phyloP scores from a whole-genome alignment of 2,797 vertebrate genomes.

The Avahi laniger region DNA sequence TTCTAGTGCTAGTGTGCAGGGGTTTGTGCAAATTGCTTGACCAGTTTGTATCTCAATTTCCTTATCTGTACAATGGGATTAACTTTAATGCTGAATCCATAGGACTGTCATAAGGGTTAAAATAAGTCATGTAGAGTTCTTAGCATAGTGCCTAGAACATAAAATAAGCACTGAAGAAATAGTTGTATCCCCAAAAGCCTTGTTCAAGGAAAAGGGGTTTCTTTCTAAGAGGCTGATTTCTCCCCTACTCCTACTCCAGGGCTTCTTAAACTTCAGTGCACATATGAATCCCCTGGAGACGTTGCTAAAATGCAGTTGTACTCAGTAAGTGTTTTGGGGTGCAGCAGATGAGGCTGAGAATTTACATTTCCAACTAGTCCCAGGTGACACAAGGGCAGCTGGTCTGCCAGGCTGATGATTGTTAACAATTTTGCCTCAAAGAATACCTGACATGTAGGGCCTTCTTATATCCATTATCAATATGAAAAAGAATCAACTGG shows the following conservation, averaged over 20 bases:
- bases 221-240: not conserved
- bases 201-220: not conserved
- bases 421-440: not conserved
- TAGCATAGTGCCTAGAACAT: not conserved
- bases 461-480: not conserved
- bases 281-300: not conserved
- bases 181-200: not conserved
- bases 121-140: not conserved
- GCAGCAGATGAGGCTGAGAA: not conserved
- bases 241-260: not conserved
- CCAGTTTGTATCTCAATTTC: not conserved
- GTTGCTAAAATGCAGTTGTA: not conserved
- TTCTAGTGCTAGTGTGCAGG: not conserved
- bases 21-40: not conserved
- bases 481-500: conserved; percentile 4
- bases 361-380: not conserved
- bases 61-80: not conserved
- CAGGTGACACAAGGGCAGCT: not conserved
- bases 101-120: not conserved
- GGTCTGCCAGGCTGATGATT: not conserved
- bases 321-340: not conserved
- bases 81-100: not conserved
- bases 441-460: not conserved
- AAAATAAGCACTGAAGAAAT: not conserved
- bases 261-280: not conserved